Evolutionary conservation across 1,140 invertebrate species (phyloP).

Genomic region (Cyrtorhinus lividipennis): DNA sequence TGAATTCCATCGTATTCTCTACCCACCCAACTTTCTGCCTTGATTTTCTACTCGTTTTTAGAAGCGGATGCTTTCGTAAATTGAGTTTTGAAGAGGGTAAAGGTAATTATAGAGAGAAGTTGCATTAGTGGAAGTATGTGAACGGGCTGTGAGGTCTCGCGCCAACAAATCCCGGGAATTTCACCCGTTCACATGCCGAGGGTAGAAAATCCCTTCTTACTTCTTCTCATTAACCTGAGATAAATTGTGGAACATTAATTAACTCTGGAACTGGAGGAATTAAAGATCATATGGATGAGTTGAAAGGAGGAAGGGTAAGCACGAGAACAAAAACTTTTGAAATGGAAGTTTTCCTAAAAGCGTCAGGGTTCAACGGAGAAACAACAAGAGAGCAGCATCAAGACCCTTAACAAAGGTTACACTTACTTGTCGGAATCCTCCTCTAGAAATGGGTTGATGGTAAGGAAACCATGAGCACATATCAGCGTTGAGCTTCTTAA

Average conservation of each 20-base stretch:
- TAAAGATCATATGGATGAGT: neutral
- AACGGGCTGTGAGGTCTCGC: neutral
- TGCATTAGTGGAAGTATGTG: slow-evolving; percentile 12
- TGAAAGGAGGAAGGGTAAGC: neutral
- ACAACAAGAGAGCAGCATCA: too few relatives aligned
- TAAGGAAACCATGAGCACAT: slow-evolving; percentile 15
- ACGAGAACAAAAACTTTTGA: neutral
- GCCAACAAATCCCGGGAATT: neutral
- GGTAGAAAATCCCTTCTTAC: neutral
- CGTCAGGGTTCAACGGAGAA: too few relatives aligned
- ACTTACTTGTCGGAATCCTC: slow-evolving; percentile 19
- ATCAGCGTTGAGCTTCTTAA: slow-evolving; percentile 13
- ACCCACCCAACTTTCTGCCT: too few relatives aligned
- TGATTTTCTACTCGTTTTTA: too few relatives aligned
- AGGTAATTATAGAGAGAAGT: neutral
- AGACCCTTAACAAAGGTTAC: too few relatives aligned
- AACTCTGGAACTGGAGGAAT: slow-evolving; percentile 11
- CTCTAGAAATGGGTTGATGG: slow-evolving; percentile 12
- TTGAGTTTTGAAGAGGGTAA: neutral
- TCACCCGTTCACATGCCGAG: neutral
- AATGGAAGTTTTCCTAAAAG: too few relatives aligned
- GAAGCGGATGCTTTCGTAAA: neutral
- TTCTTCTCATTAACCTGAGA: slow-evolving; percentile 2
- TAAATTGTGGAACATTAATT: slow-evolving; percentile 17
- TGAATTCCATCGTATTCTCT: too few relatives aligned